Evolutionary conservation across 2,113 vertebrate genomes (phyloP).

Genomic region (Hydrolagus affinis): DNA sequence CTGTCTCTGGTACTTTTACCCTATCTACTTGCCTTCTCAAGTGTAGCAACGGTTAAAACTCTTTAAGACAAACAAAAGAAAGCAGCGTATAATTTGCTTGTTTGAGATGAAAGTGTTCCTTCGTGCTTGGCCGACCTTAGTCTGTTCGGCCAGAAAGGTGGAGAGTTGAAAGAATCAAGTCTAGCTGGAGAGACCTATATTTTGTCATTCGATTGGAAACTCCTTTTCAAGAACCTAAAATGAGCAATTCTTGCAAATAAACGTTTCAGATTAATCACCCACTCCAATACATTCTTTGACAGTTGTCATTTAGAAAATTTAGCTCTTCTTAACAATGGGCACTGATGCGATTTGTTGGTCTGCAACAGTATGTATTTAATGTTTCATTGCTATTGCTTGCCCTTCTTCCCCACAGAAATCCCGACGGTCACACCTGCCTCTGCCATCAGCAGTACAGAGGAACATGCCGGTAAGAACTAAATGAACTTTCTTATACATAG

Average conservation of each 20-base stretch:
- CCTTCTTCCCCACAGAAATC: slow-evolving; percentile 68
- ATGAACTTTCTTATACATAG: slow-evolving; percentile 3
- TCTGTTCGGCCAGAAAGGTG: slow-evolving; percentile 37
- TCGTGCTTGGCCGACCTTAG: slow-evolving; percentile 40
- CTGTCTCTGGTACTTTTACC: slow-evolving; percentile 3
- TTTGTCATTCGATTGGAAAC: neutral
- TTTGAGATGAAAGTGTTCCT: slow-evolving; percentile 39
- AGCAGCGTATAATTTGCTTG: neutral
- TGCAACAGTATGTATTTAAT: slow-evolving; percentile 33
- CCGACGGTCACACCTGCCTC: slow-evolving; percentile 78
- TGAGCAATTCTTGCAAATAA: slow-evolving; percentile 3
- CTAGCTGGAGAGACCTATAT: slow-evolving; percentile 34
- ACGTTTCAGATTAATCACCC: neutral
- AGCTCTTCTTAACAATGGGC: neutral
- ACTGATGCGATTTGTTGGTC: neutral
- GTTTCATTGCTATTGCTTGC: slow-evolving; percentile 25
- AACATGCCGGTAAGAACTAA: slow-evolving; percentile 70
- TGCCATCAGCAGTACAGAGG: slow-evolving; percentile 73
- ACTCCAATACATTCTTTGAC: slow-evolving; percentile 22
- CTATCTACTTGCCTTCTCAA: slow-evolving; percentile 22
- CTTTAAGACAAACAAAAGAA: neutral
- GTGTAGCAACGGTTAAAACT: neutral
- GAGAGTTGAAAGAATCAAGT: slow-evolving; percentile 51
- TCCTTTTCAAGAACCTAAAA: neutral
- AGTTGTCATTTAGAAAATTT: neutral